Percentiles rank a stretch among this genome's conserved stretches.
Conservation (phyloP, 2,797 vertebrate species). For the Parotocinclus haroldoi region DNA sequence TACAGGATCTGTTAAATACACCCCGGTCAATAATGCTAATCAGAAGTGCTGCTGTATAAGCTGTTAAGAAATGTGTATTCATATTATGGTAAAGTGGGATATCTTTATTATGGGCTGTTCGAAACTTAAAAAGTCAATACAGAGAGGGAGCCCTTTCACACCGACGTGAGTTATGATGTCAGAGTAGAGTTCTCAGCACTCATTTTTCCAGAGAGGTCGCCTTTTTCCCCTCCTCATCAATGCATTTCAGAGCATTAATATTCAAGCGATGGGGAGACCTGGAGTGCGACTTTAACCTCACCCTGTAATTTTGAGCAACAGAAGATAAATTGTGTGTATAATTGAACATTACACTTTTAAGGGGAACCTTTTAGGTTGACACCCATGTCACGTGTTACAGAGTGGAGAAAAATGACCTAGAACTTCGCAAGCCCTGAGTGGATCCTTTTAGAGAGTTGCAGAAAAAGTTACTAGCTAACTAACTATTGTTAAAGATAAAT, state of each 20-base stretch:
- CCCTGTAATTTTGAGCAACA: conserved; percentile 78
- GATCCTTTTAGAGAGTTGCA: no score
- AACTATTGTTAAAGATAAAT: no score
- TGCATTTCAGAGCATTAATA: conserved; percentile 90
- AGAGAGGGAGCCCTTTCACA: conserved; percentile 82
- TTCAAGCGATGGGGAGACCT: conserved; percentile 89
- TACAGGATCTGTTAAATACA: conserved; percentile 88
- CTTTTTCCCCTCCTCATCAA: conserved; percentile 78
- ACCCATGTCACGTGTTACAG: conserved; percentile 62
- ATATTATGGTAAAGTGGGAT: conserved; percentile 89
- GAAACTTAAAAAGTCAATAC: conserved; percentile 77
- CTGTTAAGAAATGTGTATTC: conserved; percentile 86
- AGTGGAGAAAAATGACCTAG: no score
- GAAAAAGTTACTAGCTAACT: no score
- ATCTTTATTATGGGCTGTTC: conserved; percentile 81
- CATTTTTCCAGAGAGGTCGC: conserved; percentile 86
- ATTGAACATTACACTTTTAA: conserved; percentile 82
- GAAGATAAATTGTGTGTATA: conserved; percentile 82
- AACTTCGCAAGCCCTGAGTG: no score
- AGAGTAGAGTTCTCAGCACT: conserved; percentile 82
- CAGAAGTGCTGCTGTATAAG: conserved; percentile 76
- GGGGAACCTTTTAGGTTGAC: conserved; percentile 62
- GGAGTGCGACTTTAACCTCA: conserved; percentile 80
- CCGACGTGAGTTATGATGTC: conserved; percentile 85
- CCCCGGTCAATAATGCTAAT: conserved; percentile 98